Evolutionary conservation across 2,797 vertebrate species (phyloP).

Genomic region (Xiphophorus birchmanni): DNA sequence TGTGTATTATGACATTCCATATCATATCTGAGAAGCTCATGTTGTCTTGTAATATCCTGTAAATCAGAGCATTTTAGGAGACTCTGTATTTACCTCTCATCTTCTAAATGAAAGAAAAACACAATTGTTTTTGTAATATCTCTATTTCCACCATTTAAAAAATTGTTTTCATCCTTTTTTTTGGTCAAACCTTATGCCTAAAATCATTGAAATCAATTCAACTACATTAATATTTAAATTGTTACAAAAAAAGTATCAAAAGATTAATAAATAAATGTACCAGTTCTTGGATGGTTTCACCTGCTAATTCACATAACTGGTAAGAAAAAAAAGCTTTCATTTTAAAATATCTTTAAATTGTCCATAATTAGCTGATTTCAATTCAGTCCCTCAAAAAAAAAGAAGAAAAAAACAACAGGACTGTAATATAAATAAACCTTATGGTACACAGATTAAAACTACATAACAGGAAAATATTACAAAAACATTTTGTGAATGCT

Average conservation of each 20-base stretch:
- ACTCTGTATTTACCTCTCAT: not conserved
- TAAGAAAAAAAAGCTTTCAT: not conserved
- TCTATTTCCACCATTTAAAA: not conserved
- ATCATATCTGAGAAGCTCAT: not conserved
- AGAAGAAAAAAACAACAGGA: not conserved
- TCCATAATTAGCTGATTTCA: not conserved
- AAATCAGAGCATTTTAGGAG: not conserved
- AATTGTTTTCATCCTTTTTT: rapidly evolving
- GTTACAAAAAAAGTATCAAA: not conserved
- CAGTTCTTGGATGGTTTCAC: not conserved
- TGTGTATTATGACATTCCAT: not conserved
- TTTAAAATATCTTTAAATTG: not conserved
- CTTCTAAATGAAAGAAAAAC: not conserved
- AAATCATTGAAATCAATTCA: not conserved
- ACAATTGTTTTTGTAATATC: not conserved
- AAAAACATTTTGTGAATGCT: not conserved
- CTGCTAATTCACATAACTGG: not conserved
- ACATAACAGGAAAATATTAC: not conserved
- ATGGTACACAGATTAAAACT: not conserved
- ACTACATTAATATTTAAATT: not conserved
- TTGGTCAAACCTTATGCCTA: not conserved
- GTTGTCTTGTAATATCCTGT: not conserved
- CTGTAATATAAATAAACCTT: not conserved
- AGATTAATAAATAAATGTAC: not conserved
- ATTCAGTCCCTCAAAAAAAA: not conserved